Evolutionary conservation across 2,113 vertebrate species (phyloP).

Genomic region (Bos taurus): DNA sequence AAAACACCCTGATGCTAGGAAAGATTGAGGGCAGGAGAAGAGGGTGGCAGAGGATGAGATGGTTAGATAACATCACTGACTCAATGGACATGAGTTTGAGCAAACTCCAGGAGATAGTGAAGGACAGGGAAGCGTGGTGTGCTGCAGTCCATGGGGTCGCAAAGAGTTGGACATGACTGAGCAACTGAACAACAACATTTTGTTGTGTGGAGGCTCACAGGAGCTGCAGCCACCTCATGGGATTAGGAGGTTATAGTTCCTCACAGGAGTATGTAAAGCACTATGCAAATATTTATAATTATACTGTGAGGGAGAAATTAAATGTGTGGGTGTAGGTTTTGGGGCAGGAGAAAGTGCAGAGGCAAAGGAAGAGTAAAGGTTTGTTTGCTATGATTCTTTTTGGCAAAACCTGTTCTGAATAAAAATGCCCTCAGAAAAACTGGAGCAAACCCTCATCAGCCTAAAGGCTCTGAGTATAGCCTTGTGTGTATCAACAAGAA

Average conservation of each 20-base stretch:
- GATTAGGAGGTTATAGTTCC: neutral
- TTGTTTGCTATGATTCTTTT: constrained; percentile 36
- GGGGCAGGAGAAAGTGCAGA: neutral
- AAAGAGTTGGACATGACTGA: neutral
- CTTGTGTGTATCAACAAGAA: constrained; percentile 62
- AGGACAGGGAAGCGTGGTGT: neutral
- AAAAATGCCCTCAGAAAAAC: constrained; percentile 47
- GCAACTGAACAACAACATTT: neutral
- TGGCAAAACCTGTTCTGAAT: constrained; percentile 52
- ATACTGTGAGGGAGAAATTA: neutral
- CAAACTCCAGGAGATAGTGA: neutral
- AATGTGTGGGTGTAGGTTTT: neutral
- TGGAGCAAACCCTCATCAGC: constrained; percentile 7
- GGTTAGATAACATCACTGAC: neutral
- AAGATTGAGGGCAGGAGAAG: neutral
- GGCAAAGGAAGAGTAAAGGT: neutral
- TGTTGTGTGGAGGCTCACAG: neutral
- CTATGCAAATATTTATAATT: neutral
- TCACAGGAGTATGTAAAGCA: neutral
- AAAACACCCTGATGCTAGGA: neutral
- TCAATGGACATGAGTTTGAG: neutral
- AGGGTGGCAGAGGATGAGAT: neutral
- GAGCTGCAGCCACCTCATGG: neutral
- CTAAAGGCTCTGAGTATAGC: neutral
- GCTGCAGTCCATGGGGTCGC: neutral